phyloP scores from a whole-genome alignment of 2,797 vertebrate species.

The Gymnoscopelus microlampas region DNA sequence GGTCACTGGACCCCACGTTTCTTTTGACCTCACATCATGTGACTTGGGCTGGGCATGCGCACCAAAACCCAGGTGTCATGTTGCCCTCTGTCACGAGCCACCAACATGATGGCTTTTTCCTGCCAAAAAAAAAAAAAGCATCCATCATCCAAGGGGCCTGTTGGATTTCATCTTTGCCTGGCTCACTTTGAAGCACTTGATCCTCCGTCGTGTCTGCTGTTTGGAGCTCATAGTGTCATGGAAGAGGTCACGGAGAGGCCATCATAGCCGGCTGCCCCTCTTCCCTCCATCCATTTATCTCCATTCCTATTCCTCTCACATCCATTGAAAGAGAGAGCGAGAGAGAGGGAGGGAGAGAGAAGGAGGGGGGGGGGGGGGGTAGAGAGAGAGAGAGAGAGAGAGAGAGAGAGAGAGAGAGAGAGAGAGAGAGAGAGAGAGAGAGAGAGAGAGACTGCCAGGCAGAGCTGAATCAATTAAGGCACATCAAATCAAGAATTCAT shows the following conservation, averaged over 20 bases:
- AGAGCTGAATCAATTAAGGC: constrained; percentile 95
- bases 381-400: constrained; percentile 45
- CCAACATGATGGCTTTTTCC: constrained; percentile 59
- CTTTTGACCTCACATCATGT: constrained; percentile 36
- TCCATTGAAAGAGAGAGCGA: constrained; percentile 23
- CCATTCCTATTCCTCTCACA: constrained; percentile 30
- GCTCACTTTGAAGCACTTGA: constrained; percentile 78
- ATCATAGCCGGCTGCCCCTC: constrained; percentile 59
- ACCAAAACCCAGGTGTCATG: constrained; percentile 66
- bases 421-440: constrained; percentile 54
- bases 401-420: constrained; percentile 79
- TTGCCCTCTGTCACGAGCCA: constrained; percentile 17
- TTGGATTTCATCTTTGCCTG: constrained; percentile 69
- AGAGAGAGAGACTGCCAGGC: constrained; percentile 84
- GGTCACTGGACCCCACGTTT: neutral
- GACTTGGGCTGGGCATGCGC: constrained; percentile 56
- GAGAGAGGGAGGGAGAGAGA: constrained; percentile 20
- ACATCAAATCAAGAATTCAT: constrained; percentile 96
- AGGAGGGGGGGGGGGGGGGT: constrained; percentile 39
- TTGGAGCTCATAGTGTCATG: constrained; percentile 76
- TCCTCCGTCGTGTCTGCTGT: constrained; percentile 74
- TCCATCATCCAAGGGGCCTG: constrained; percentile 72
- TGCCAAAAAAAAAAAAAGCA: constrained; percentile 60
- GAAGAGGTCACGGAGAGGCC: constrained; percentile 72
- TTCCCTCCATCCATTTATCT: constrained; percentile 48